A percentile compares a stretch with the other conserved stretches of the same genome.
These are phyloP conservation scores for Drosophila lacicola DNA, from an alignment of 2,888 invertebrate genomes.

Conservation along the genomic window DNA sequence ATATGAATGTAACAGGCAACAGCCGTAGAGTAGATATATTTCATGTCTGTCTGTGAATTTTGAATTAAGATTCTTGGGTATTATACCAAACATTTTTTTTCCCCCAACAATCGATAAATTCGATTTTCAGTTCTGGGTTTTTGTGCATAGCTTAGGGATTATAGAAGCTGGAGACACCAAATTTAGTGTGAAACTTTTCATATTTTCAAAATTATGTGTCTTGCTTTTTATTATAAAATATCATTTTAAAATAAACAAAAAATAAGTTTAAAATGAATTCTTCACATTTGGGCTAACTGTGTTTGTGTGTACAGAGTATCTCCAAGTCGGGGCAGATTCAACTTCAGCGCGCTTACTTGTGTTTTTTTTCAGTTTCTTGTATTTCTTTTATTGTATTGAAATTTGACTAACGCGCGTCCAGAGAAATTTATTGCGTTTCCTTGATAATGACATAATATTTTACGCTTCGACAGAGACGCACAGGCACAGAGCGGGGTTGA, in stretches of 20 bases:
- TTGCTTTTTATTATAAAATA: neutral
- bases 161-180: neutral
- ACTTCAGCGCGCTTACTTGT: neutral
- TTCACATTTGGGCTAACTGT: too few relatives aligned
- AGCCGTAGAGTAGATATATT: neutral
- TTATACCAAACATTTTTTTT: neutral
- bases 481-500: neutral
- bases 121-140: too few relatives aligned
- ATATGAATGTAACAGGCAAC: neutral
- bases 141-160: neutral
- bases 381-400: constrained; percentile 58
- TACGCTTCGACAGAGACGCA: constrained; percentile 75
- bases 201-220: too few relatives aligned
- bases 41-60: neutral
- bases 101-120: too few relatives aligned
- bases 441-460: constrained; percentile 83
- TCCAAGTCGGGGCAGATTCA: neutral
- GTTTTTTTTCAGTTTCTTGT: constrained; percentile 18
- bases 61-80: neutral
- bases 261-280: neutral
- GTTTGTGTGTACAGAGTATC: neutral
- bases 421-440: constrained; percentile 73
- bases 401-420: constrained; percentile 70
- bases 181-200: too few relatives aligned
- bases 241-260: neutral